phyloP scores from a whole-genome alignment of 2,888 invertebrate genomes.

The Drosophila fungiperda region DNA sequence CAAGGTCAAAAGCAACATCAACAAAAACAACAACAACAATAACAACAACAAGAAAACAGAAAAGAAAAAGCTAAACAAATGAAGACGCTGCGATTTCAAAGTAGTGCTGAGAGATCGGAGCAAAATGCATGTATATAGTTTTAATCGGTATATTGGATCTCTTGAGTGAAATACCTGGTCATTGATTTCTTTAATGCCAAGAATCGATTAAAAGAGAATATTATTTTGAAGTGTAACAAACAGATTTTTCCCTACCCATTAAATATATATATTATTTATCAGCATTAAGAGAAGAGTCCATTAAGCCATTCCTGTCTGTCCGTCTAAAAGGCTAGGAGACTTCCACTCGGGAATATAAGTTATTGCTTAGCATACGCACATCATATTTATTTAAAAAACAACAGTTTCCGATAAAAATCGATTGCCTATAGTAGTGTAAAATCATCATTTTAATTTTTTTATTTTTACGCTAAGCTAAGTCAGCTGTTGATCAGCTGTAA shows the following conservation, averaged over 20 bases:
- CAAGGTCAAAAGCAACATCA: conserved; percentile 70
- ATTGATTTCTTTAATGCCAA: background rate
- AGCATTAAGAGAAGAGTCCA: background rate
- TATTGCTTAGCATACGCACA: background rate
- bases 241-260: background rate
- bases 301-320: background rate
- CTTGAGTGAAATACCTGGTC: background rate
- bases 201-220: background rate
- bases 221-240: background rate
- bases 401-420: background rate
- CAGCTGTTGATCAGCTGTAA: background rate
- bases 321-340: background rate
- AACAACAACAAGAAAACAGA: conserved; percentile 15
- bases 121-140: too few relatives aligned
- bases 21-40: conserved; percentile 18
- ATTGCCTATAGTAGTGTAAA: background rate
- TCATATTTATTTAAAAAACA: background rate
- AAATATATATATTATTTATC: background rate
- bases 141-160: background rate
- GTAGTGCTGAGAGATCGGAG: background rate
- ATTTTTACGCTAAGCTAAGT: background rate
- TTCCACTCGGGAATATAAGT: background rate
- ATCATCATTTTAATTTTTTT: background rate
- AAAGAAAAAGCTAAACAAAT: conserved; percentile 17
- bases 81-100: conserved; percentile 6